A percentile compares a stretch with the other conserved stretches of the same genome.
Conservation (phyloP, 2,113 vertebrate species). For the Lathamus discolor region DNA sequence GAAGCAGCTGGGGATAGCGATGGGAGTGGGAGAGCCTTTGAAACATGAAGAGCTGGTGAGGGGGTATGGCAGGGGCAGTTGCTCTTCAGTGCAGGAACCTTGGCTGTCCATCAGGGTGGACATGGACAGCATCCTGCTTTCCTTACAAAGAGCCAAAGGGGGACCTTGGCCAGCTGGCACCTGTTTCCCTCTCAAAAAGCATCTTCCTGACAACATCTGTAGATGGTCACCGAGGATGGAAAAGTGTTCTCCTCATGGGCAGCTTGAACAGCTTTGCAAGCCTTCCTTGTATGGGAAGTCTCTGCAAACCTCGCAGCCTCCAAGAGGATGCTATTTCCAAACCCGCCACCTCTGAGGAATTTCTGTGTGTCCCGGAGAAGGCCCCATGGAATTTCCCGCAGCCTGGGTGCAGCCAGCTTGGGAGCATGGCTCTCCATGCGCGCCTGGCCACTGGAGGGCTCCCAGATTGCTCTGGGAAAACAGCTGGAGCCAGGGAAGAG, state of each 20-base stretch:
- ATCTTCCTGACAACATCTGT: background rate
- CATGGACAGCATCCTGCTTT: background rate
- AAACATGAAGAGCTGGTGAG: background rate
- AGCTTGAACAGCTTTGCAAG: background rate
- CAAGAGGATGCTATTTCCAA: background rate
- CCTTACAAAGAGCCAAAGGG: background rate
- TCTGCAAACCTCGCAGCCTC: background rate
- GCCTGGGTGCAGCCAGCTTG: background rate
- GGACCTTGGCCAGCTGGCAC: background rate
- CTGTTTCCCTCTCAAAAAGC: background rate
- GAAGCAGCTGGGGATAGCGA: background rate
- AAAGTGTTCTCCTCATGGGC: background rate
- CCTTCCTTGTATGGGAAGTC: too few species aligned
- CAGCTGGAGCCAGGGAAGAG: background rate
- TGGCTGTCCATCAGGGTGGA: background rate
- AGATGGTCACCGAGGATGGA: background rate
- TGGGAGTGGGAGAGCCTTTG: background rate
- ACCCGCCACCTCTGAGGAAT: accelerated
- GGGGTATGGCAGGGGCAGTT: background rate
- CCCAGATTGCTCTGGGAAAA: background rate
- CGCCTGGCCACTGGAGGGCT: background rate
- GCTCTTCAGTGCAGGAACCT: background rate
- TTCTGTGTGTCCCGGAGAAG: background rate
- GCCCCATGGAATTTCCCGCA: background rate
- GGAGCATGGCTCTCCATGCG: background rate